Conservation (phyloP, 2,797 vertebrate genomes). For the Phalanger gymnotis region DNA sequence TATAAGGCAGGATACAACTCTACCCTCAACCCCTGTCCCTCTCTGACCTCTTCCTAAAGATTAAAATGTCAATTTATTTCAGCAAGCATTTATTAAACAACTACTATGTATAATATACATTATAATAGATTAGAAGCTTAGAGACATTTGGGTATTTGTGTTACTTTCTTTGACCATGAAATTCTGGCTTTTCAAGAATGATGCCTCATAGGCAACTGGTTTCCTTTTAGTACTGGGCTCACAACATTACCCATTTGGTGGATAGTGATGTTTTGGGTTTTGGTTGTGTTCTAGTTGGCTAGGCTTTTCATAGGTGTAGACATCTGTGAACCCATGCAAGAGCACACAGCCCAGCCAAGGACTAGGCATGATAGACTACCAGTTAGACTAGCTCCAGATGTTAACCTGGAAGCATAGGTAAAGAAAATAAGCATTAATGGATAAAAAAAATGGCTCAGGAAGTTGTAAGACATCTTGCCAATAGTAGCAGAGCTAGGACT, state of each 20-base stretch:
- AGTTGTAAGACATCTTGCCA: not conserved
- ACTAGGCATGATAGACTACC: not conserved
- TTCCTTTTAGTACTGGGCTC: not conserved
- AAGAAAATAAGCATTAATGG: not conserved
- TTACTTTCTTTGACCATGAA: not conserved
- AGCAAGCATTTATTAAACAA: not conserved
- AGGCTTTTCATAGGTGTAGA: not conserved
- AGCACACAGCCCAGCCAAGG: not conserved
- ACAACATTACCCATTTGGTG: too few relatives aligned
- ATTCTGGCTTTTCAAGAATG: not conserved
- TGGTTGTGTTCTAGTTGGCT: not conserved
- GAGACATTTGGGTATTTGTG: not conserved
- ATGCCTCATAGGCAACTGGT: not conserved
- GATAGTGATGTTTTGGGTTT: not conserved
- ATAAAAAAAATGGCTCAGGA: not conserved
- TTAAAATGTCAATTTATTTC: not conserved
- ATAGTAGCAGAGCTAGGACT: not conserved
- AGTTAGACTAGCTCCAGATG: not conserved
- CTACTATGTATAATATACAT: not conserved
- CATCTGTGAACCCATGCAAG: not conserved
- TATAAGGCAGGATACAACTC: not conserved
- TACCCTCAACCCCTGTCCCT: not conserved
- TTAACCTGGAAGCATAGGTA: not conserved
- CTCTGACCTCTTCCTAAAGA: not conserved
- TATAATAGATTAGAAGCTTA: not conserved